These are phyloP conservation scores for Galerucella calmariensis DNA, from an alignment of 2,888 invertebrate genomes.

Conservation along the genomic window DNA sequence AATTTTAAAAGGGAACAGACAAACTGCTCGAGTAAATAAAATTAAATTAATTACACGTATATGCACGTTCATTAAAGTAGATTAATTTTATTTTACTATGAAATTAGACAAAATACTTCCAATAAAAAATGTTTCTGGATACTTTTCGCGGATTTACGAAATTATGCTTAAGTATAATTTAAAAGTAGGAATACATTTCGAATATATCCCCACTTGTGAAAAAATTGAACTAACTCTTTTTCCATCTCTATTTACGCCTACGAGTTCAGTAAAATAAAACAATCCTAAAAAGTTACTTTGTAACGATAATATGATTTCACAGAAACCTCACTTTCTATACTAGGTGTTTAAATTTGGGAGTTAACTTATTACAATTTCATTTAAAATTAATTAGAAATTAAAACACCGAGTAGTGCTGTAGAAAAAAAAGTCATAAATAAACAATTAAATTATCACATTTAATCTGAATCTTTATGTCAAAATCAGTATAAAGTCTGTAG, in stretches of 20 bases:
- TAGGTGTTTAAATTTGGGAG: conserved; percentile 5
- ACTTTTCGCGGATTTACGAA: no score
- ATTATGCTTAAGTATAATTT: neutral
- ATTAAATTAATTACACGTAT: no score
- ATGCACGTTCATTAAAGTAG: no score
- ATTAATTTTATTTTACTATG: no score
- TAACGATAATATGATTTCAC: conserved; percentile 42
- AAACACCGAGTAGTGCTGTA: conserved; percentile 25
- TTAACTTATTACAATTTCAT: conserved; percentile 1
- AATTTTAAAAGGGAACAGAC: no score
- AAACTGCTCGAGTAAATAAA: no score
- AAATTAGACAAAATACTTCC: no score
- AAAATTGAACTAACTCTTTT: neutral
- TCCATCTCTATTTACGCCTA: conserved; percentile 5
- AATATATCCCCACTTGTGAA: neutral
- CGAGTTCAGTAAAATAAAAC: conserved; percentile 4
- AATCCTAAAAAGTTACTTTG: conserved; percentile 41
- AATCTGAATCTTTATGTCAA: conserved; percentile 38
- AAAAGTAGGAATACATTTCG: neutral
- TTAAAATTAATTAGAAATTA: conserved; percentile 4
- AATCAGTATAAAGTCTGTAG: conserved; percentile 33
- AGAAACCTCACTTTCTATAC: conserved; percentile 27
- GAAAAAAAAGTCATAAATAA: conserved; percentile 9
- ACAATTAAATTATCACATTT: conserved; percentile 40
- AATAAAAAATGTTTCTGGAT: no score